phyloP scores from a whole-genome alignment of 35 echinoderm and acorn worm genomes.

The Strongylocentrotus purpuratus region DNA sequence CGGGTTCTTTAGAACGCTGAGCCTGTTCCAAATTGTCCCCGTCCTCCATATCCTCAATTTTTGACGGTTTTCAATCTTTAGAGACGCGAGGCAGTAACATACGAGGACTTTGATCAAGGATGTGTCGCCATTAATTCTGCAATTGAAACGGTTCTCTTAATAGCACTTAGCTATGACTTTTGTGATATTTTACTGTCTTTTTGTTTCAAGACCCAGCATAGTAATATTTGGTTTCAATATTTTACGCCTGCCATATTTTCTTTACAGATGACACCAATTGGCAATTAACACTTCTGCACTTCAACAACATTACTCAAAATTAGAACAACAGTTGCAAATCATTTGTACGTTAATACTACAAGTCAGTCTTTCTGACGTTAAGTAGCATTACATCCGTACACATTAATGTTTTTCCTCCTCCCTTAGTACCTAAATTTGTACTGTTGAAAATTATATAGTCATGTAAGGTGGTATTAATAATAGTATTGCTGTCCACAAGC shows the following conservation, averaged over 20 bases:
- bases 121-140: not conserved
- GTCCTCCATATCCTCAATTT: too few relatives aligned
- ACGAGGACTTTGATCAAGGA: not conserved
- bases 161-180: not conserved
- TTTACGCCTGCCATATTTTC: not conserved
- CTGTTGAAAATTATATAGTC: not conserved
- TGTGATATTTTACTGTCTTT: not conserved
- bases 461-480: not conserved
- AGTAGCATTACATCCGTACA: not conserved
- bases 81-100: not conserved
- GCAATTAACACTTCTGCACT: not conserved
- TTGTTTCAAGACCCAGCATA: not conserved
- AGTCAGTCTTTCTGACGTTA: too few relatives aligned
- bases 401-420: not conserved
- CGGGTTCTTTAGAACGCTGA: too few relatives aligned
- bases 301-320: not conserved
- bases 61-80: too few relatives aligned
- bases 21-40: too few relatives aligned
- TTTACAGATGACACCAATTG: not conserved
- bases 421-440: not conserved
- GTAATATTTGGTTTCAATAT: not conserved
- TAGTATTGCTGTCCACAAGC: not conserved
- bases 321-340: not conserved
- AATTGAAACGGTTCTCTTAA: not conserved
- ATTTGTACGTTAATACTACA: not conserved